Conservation (phyloP, 2,797 vertebrate species). For the Oreochromis mossambicus region DNA sequence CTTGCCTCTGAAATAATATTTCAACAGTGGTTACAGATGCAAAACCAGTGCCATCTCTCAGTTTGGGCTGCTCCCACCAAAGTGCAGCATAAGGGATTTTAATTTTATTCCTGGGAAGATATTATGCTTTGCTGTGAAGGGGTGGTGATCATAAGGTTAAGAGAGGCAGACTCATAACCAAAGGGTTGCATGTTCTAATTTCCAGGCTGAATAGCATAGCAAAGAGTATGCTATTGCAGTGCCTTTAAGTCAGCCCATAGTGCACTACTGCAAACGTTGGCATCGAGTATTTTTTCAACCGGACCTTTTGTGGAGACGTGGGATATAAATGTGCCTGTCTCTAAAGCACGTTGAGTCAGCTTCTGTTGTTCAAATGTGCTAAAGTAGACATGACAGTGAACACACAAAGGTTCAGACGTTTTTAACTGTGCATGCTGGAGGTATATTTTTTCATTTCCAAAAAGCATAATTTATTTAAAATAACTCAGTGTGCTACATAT, state of each 20-base stretch:
- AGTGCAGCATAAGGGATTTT: constrained; percentile 70
- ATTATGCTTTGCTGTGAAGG: constrained; percentile 55
- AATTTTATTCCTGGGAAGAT: constrained; percentile 67
- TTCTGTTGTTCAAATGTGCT: background rate
- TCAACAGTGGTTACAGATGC: constrained; percentile 72
- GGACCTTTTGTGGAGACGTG: background rate
- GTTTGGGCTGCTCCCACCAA: constrained; percentile 73
- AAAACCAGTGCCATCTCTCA: constrained; percentile 69
- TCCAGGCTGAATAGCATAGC: background rate
- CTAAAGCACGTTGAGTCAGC: background rate
- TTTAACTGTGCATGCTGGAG: background rate
- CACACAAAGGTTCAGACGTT: background rate
- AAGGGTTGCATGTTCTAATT: constrained; percentile 37
- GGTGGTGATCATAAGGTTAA: constrained; percentile 44
- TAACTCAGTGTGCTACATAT: background rate
- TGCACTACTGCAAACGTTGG: background rate
- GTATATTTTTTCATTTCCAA: background rate
- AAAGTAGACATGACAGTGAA: background rate
- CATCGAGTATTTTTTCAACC: background rate
- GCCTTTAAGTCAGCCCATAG: constrained; percentile 21
- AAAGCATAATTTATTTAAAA: background rate
- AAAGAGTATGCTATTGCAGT: background rate
- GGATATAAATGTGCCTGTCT: background rate
- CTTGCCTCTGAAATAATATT: constrained; percentile 78
- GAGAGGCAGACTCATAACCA: constrained; percentile 10